Evolutionary conservation across 2,888 invertebrate genomes (phyloP), one percentile per base, ranked within the genome.

Genomic region (Epinotia brunnichana): DNA sequence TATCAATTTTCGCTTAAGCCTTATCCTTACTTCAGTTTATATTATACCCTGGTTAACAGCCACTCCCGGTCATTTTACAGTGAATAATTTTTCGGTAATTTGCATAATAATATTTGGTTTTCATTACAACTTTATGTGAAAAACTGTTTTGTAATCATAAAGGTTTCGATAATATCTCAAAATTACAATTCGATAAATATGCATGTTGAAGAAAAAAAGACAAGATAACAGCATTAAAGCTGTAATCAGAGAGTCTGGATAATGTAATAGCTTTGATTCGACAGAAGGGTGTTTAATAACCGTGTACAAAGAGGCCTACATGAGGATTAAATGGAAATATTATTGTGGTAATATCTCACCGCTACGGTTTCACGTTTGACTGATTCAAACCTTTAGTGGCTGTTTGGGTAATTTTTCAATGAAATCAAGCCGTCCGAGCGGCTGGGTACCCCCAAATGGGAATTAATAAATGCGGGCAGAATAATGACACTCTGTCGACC

Each of bases 401-500:
- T 56, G 67, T 73, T 73, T 69, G 68, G 68, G 69, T 63, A 63
- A 73, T 73, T 69, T 73, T 73, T 73, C 68, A 59, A 73, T 73
- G 73, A 71, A 64, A 68, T 74, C 71, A 71, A 64, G 48, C 71
- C 71, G 53, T 53, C 51, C 63, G 66, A 74, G 75, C 76, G 76
- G 76, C 75, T 77, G 76, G 74, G 76, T 73, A 74, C 74, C 70
- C 74, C 69, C 62, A 63, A 77, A 77, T 74, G 74, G 76, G 76
- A 77, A 78, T 78, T 80, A 80, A 81, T 80, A 79, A 77, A 80
- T 82, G 79, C 79, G 79, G 78, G 78, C 68, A 57, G 69, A 70
- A 77, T 77, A 77, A 78, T 77, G 78, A 76, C 75, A 75, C 74
- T 74, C 72, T 74, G 78, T 73, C 69, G 66, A 67, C 75, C 74